A percentile compares a stretch with the other conserved stretches of the same genome.
Conservation (phyloP, 2,888 invertebrate genomes). For the Linnaemya tessellans region DNA sequence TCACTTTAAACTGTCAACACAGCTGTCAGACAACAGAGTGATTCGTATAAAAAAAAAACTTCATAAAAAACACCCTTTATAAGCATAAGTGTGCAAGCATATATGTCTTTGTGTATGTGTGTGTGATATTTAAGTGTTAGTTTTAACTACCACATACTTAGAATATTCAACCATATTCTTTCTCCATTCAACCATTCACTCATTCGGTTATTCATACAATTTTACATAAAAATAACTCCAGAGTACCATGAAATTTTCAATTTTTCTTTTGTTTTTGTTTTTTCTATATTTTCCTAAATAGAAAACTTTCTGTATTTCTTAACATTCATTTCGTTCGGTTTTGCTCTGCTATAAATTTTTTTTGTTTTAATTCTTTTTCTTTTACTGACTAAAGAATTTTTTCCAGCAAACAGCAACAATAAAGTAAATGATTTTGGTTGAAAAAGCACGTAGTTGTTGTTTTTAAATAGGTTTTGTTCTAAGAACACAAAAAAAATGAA, state of each 20-base stretch:
- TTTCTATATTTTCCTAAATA: slow-evolving; percentile 48
- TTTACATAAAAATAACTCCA: slow-evolving; percentile 59
- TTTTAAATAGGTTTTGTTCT: slow-evolving; percentile 52
- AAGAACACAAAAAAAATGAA: neutral
- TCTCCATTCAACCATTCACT: neutral
- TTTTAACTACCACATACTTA: slow-evolving; percentile 25
- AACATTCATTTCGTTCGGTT: slow-evolving; percentile 26
- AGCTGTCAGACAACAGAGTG: too few relatives aligned
- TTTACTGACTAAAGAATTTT: neutral
- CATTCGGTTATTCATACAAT: slow-evolving; percentile 17
- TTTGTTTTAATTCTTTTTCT: neutral
- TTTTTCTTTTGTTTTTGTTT: slow-evolving; percentile 46
- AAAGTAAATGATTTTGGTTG: slow-evolving; percentile 48
- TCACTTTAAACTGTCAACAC: too few relatives aligned
- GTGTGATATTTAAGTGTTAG: slow-evolving; percentile 22
- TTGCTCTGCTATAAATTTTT: slow-evolving; percentile 1
- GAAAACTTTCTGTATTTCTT: slow-evolving; percentile 20
- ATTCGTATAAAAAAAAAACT: too few relatives aligned
- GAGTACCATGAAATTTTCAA: slow-evolving; percentile 61
- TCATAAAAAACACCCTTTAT: too few relatives aligned
- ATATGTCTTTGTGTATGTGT: neutral
- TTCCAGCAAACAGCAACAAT: slow-evolving; percentile 44
- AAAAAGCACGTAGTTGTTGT: slow-evolving; percentile 67
- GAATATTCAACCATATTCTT: slow-evolving; percentile 6
- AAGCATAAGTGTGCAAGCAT: neutral